phyloP scores from a whole-genome alignment of 2,888 invertebrate genomes.

The Corbicula japonica region DNA sequence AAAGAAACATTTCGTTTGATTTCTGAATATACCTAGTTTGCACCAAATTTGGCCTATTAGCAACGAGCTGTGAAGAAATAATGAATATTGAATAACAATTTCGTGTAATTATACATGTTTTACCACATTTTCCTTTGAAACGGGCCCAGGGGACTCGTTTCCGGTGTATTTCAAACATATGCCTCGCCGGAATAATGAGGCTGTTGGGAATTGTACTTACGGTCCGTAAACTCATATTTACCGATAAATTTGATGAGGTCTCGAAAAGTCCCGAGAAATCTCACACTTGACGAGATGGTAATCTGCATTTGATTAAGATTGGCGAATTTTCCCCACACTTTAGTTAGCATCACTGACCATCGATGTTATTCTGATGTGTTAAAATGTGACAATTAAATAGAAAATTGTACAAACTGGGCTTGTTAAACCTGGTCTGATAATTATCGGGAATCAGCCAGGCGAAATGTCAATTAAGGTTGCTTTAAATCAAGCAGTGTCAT shows the following conservation, averaged over 20 bases:
- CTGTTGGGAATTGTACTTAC: slow-evolving; percentile 51
- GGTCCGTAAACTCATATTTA: slow-evolving; percentile 68
- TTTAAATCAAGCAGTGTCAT: slow-evolving; percentile 26
- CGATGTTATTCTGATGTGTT: slow-evolving; percentile 56
- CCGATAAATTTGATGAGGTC: slow-evolving; percentile 69
- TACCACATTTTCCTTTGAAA: slow-evolving; percentile 51
- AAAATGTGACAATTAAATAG: slow-evolving; percentile 54
- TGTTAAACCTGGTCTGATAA: slow-evolving; percentile 31
- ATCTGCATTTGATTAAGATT: slow-evolving; percentile 68
- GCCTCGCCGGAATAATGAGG: slow-evolving; percentile 47
- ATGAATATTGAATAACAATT: slow-evolving; percentile 57
- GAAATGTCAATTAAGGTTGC: slow-evolving; percentile 31
- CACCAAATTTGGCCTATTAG: slow-evolving; percentile 7
- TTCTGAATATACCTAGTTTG: slow-evolving; percentile 4
- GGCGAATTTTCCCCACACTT: slow-evolving; percentile 59
- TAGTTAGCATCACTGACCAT: slow-evolving; percentile 42
- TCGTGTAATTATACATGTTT: slow-evolving; percentile 51
- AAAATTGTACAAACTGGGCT: slow-evolving; percentile 23
- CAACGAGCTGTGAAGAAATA: slow-evolving; percentile 33
- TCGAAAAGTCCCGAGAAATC: slow-evolving; percentile 64
- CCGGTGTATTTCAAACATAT: slow-evolving; percentile 60
- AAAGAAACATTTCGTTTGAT: too few relatives aligned
- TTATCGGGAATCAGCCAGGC: slow-evolving; percentile 33
- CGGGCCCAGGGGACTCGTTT: slow-evolving; percentile 50
- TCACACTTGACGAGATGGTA: slow-evolving; percentile 67